These are phyloP conservation scores for Parnassius smintheus DNA, from an alignment of 2,888 invertebrate genomes.

Conservation along the genomic window DNA sequence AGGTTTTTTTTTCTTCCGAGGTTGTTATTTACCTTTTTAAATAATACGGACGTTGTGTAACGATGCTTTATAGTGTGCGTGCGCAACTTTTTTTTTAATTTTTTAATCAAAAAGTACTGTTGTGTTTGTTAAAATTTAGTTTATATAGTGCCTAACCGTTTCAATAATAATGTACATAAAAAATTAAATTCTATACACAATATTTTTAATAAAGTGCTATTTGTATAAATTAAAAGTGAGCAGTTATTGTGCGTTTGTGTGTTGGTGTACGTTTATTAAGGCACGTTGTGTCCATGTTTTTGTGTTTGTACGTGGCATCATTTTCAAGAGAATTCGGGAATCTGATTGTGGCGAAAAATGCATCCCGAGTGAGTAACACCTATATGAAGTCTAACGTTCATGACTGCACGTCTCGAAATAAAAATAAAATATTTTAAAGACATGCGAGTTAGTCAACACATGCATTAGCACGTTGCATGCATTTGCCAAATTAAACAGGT, in stretches of 20 bases:
- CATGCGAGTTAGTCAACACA: too few species aligned
- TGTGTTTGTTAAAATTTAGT: background rate
- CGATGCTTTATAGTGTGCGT: background rate
- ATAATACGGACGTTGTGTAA: background rate
- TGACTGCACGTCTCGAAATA: too few species aligned
- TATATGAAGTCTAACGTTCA: too few species aligned
- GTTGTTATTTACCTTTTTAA: slow-evolving; percentile 10
- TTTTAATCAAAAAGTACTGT: background rate
- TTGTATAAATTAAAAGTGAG: background rate
- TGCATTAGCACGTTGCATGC: too few species aligned
- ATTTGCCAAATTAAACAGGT: too few species aligned
- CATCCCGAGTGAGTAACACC: slow-evolving; percentile 11
- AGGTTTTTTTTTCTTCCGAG: background rate
- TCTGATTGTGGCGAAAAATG: slow-evolving; percentile 13
- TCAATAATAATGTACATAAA: too few species aligned
- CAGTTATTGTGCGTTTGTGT: slow-evolving; percentile 1
- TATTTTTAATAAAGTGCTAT: background rate
- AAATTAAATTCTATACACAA: too few species aligned
- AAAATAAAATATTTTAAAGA: too few species aligned
- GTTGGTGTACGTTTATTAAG: too few species aligned
- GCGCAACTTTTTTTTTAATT: background rate
- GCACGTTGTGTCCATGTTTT: slow-evolving; percentile 1
- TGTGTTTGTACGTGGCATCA: slow-evolving; percentile 15
- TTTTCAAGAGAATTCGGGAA: slow-evolving; percentile 3
- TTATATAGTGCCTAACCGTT: background rate